Evolutionary conservation across 2,888 invertebrate species (phyloP).

Genomic region (Pristionchus japonicus): DNA sequence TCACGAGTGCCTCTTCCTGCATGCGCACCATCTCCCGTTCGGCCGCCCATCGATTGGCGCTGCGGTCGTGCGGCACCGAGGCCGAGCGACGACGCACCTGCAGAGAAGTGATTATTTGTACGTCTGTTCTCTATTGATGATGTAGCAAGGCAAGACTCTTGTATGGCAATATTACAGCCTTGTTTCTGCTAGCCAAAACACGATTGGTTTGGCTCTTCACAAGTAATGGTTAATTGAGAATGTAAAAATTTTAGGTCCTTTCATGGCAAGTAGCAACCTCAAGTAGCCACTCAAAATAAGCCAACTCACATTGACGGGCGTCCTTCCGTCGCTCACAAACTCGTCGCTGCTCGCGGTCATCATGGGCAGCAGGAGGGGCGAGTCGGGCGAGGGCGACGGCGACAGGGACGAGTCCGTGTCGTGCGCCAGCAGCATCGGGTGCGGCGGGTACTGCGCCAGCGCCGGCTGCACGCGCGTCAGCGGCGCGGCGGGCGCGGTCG

Average conservation of each 20-base stretch:
- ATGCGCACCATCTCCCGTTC: too few relatives aligned
- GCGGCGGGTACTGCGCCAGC: neutral
- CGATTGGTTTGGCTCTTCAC: too few relatives aligned
- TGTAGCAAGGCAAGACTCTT: too few relatives aligned
- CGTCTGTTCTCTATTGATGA: too few relatives aligned
- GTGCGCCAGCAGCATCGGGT: neutral
- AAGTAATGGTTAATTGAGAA: too few relatives aligned
- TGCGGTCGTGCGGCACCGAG: conserved; percentile 4
- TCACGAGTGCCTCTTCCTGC: too few relatives aligned
- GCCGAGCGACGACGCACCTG: conserved; percentile 26
- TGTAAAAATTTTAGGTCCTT: too few relatives aligned
- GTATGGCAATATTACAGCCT: too few relatives aligned
- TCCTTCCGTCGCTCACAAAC: neutral
- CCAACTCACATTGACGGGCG: neutral
- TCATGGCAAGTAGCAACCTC: too few relatives aligned
- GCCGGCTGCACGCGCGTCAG: neutral
- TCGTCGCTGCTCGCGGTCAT: conserved; percentile 40
- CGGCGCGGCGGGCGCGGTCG: neutral
- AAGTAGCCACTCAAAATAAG: neutral
- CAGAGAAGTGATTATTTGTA: neutral
- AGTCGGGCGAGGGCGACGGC: neutral
- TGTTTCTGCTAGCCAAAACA: too few relatives aligned
- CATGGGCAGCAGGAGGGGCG: neutral
- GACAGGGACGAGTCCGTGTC: neutral
- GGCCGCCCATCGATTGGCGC: neutral